Evolutionary conservation across 2,797 vertebrate species (phyloP).

Genomic region (Podargus strigoides): DNA sequence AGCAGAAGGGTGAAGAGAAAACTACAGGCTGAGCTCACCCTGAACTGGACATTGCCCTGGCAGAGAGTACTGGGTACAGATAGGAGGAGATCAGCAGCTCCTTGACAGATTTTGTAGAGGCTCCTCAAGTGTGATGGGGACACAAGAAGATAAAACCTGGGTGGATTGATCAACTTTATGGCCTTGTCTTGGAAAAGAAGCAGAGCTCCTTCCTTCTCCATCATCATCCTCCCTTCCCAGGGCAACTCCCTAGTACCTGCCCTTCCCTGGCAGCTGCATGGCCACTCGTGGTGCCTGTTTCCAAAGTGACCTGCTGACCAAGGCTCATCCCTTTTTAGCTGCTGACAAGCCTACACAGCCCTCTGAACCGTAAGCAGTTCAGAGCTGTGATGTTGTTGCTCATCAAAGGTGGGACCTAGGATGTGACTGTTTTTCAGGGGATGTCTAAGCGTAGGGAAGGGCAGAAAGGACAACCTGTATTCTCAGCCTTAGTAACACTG

Average conservation of each 20-base stretch:
- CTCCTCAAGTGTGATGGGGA: background rate
- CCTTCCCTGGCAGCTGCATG: background rate
- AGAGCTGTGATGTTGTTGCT: background rate
- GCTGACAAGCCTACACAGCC: background rate
- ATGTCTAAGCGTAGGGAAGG: background rate
- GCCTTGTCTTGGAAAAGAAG: background rate
- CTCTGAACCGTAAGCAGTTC: background rate
- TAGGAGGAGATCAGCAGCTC: background rate
- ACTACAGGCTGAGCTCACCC: background rate
- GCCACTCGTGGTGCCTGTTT: background rate
- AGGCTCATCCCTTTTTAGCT: background rate
- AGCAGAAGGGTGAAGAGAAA: background rate
- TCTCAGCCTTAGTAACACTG: background rate
- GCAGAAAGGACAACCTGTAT: background rate
- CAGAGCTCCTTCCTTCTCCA: background rate
- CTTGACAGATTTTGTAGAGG: background rate
- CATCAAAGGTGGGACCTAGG: background rate
- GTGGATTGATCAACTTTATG: background rate
- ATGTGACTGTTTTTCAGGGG: background rate
- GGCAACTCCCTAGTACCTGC: background rate
- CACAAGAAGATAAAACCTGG: background rate
- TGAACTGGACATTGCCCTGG: background rate
- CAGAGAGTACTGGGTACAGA: background rate
- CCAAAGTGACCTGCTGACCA: slow-evolving; percentile 22
- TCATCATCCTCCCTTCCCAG: background rate